Conservation (phyloP, 1,140 invertebrate genomes). For the Pygmarrhopalites habei region DNA sequence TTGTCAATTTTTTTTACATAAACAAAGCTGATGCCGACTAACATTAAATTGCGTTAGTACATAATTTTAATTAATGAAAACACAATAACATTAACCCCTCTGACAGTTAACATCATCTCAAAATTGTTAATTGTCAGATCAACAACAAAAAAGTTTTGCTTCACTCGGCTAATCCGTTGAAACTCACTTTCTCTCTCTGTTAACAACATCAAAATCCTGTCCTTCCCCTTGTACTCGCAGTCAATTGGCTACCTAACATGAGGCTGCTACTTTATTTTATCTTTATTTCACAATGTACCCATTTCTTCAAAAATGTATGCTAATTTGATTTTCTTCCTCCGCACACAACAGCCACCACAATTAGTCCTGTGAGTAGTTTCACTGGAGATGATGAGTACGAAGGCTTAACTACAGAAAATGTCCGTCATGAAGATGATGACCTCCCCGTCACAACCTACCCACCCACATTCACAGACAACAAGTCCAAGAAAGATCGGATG, state of each 20-base stretch:
- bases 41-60: neutral
- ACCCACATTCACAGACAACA: neutral
- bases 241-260: too few relatives aligned
- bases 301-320: too few relatives aligned
- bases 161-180: too few relatives aligned
- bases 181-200: too few relatives aligned
- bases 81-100: neutral
- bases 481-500: conserved; percentile 18
- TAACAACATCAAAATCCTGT: too few relatives aligned
- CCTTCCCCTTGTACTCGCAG: too few relatives aligned
- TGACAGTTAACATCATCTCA: too few relatives aligned
- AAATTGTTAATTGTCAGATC: too few relatives aligned
- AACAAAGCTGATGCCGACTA: neutral
- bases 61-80: neutral
- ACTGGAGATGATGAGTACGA: conserved; percentile 10
- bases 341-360: conserved; percentile 6
- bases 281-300: too few relatives aligned
- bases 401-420: conserved; percentile 10
- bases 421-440: conserved; percentile 9
- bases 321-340: too few relatives aligned
- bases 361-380: conserved; percentile 2
- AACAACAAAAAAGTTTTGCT: too few relatives aligned
- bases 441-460: conserved; percentile 3
- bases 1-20: neutral
- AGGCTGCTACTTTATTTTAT: too few relatives aligned